A percentile compares a stretch with the other conserved stretches of the same genome.
These are phyloP conservation scores for Elmis aenea DNA, from an alignment of 2,888 invertebrate species.

Conservation along the genomic window DNA sequence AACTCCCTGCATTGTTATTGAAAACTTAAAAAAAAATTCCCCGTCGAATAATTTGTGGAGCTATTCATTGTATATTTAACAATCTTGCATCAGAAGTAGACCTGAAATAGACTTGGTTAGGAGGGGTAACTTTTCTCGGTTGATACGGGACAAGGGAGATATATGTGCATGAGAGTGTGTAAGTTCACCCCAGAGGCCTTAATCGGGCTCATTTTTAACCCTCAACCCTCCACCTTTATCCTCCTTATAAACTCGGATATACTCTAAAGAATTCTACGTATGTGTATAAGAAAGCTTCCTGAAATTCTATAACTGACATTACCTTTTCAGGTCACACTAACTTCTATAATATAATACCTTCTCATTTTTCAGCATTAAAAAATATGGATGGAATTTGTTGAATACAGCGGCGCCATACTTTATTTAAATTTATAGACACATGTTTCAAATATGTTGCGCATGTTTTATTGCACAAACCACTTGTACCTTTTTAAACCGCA, in stretches of 20 bases:
- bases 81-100: slow-evolving; percentile 18
- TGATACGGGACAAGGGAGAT: slow-evolving; percentile 28
- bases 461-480: no score
- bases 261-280: slow-evolving; percentile 20
- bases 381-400: no score
- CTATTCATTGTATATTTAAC: slow-evolving; percentile 15
- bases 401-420: no score
- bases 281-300: slow-evolving; percentile 15
- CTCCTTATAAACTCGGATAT: slow-evolving; percentile 29
- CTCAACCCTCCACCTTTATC: slow-evolving; percentile 28
- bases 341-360: no score
- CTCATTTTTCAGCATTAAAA: no score
- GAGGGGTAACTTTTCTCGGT: slow-evolving; percentile 22
- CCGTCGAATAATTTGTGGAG: no score
- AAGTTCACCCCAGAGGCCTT: slow-evolving; percentile 36
- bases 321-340: no score
- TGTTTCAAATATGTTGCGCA: no score
- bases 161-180: slow-evolving; percentile 33
- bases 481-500: no score
- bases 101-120: slow-evolving; percentile 23
- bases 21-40: no score
- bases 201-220: slow-evolving; percentile 39
- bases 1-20: no score
- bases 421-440: no score
- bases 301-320: slow-evolving; percentile 17